Percentiles rank a stretch among this genome's conserved stretches.
Evolutionary conservation across 2,888 invertebrate species (phyloP).

Genomic region (Lasius platythorax): DNA sequence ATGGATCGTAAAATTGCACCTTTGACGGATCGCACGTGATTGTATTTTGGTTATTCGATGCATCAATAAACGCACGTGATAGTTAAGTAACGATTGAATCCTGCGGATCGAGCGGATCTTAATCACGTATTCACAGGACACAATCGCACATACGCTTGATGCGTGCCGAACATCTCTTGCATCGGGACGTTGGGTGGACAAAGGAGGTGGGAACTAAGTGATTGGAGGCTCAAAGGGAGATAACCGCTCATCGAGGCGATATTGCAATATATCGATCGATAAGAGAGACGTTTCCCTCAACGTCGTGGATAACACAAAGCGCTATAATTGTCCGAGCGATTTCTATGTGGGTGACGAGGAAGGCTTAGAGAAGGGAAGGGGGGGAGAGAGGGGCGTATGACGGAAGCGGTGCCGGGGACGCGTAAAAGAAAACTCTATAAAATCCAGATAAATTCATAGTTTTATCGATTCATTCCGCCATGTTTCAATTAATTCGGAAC

Average conservation of each 20-base stretch:
- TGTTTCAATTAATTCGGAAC: not conserved
- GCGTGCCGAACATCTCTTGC: slow-evolving; percentile 26
- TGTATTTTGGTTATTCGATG: not conserved
- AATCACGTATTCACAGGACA: slow-evolving; percentile 55
- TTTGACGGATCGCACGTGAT: slow-evolving; percentile 7
- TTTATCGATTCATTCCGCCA: not conserved
- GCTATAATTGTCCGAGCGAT: slow-evolving; percentile 68
- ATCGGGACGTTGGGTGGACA: slow-evolving; percentile 17
- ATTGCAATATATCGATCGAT: slow-evolving; percentile 73
- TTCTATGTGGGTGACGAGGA: slow-evolving; percentile 19
- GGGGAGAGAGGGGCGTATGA: not conserved
- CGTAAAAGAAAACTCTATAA: not conserved
- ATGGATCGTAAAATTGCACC: slow-evolving; percentile 24
- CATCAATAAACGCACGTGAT: slow-evolving; percentile 20
- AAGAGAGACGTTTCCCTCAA: slow-evolving; percentile 62
- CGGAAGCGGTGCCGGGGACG: not conserved
- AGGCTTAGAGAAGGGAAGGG: not conserved
- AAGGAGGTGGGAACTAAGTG: slow-evolving; percentile 55
- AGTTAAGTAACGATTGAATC: slow-evolving; percentile 38
- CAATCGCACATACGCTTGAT: slow-evolving; percentile 51
- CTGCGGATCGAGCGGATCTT: slow-evolving; percentile 57
- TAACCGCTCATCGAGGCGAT: slow-evolving; percentile 73
- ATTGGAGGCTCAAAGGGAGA: slow-evolving; percentile 72
- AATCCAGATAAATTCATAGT: slow-evolving; percentile 5
- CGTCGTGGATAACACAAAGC: slow-evolving; percentile 65